Percentiles rank a stretch among this genome's conserved stretches.
Evolutionary conservation across 2,797 vertebrate genomes (phyloP).

Genomic region (Betta splendens): DNA sequence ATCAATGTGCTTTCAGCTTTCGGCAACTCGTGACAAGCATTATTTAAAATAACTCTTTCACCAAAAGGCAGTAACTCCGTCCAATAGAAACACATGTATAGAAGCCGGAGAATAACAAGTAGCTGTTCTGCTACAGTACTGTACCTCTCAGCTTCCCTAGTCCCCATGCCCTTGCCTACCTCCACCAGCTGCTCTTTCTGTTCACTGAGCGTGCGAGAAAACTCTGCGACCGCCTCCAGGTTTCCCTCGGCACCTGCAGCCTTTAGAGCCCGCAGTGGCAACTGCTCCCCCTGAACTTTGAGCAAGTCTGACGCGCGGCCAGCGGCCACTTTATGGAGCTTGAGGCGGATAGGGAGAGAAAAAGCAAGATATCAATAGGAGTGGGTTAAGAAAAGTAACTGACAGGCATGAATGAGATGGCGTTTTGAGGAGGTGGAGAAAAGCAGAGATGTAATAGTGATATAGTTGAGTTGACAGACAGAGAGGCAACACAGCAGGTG

Average conservation of each 20-base stretch:
- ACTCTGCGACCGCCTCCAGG: constrained; percentile 91
- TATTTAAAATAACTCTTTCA: neutral
- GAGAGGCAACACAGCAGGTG: constrained; percentile 7
- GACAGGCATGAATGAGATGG: constrained; percentile 7
- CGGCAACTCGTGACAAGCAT: neutral
- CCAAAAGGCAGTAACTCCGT: neutral
- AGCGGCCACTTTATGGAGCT: constrained; percentile 92
- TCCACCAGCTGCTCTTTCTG: constrained; percentile 97
- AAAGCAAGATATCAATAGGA: no score
- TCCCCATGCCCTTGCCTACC: constrained; percentile 76
- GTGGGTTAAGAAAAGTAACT: constrained; percentile 1
- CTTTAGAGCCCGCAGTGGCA: constrained; percentile 91
- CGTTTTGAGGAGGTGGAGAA: constrained; percentile 6
- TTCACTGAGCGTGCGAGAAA: constrained; percentile 91
- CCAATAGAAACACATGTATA: no score
- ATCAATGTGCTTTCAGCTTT: constrained; percentile 3
- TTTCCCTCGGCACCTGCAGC: constrained; percentile 91
- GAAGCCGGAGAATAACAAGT: no score
- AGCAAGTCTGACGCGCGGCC: constrained; percentile 88
- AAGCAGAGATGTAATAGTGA: constrained; percentile 15
- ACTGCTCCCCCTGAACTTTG: constrained; percentile 90
- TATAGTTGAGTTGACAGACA: constrained; percentile 22
- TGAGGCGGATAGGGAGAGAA: constrained; percentile 23
- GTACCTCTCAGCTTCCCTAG: neutral
- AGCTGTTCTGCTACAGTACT: no score